Base-by-base conservation (phyloP, 2,113 vertebrate genomes). In the Leptocoma aspasia region DNA sequence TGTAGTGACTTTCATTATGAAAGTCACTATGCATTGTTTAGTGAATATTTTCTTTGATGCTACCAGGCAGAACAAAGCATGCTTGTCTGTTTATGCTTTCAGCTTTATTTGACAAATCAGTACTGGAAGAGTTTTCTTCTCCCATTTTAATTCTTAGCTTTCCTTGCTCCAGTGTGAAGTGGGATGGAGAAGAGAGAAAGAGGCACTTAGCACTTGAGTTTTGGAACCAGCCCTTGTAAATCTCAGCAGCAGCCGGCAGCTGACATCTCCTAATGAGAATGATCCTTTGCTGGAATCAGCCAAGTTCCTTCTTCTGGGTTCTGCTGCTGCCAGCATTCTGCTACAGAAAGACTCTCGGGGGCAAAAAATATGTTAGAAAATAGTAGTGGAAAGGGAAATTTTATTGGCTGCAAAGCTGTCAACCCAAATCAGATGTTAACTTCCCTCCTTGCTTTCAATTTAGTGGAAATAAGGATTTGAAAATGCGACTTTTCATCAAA, bases 241-340 rank as follows among this genome's bases (percentile, higher is more conserved):
- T 64, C 91, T 76, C 57, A 95, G 63, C 66, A 91, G 69, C 82
- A 92, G 61, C 33, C 42, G 0, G 57, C 84, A 95, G 68, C 60
- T 95, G 92, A 95, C 84, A 88, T 88, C 59, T 82, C 85, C 70
- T 95, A 94, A 82, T 90, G 80, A 95, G 88, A 88, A 78, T 65
- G 76, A 95, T 88, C 56, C 59, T 81, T 71, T 88, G 4, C 85
- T 88, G 68, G 72, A 88, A 73, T 80, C 35, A 77, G 35, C 71
- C 78, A 69, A 77, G 76, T 80, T 87, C 49, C 71, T 82, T 88
- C 70, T 95, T 95, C 31, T 76, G 71, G 45, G 42, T 80, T 91
- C 82, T 80, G 66, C 71, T 0, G 0, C 75, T 90, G 93, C 79
- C 94, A 95, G 69, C 33, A n/a, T 63, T 63, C 39, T 83, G 65